Evolutionary conservation across 2,797 vertebrate species (phyloP).

Genomic region (Eleutherodactylus coqui): DNA sequence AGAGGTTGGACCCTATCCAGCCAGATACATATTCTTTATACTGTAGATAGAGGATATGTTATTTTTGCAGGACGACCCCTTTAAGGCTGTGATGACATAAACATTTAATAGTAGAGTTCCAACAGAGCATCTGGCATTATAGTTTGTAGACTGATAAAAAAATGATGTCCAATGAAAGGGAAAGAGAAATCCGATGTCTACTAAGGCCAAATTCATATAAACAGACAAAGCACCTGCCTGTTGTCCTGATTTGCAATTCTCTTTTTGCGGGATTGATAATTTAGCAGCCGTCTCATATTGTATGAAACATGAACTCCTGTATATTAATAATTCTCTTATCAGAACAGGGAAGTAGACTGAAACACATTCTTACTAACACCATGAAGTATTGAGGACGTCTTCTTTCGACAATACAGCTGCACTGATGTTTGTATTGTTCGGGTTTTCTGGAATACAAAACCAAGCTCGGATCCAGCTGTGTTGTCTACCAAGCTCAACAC

Average conservation of each 20-base stretch:
- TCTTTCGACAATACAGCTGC: neutral
- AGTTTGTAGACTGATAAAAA: neutral
- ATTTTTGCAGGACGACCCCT: neutral
- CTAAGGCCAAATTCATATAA: neutral
- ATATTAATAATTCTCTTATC: neutral
- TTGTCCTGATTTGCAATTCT: neutral
- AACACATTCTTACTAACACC: neutral
- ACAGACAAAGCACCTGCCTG: neutral
- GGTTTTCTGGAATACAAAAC: conserved; percentile 4
- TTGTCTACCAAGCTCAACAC: conserved; percentile 15
- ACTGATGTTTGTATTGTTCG: conserved; percentile 3
- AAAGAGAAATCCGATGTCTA: neutral
- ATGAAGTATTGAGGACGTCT: neutral
- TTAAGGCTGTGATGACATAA: neutral
- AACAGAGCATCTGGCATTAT: neutral
- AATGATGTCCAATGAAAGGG: neutral
- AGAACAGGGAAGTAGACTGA: neutral
- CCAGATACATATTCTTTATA: too few relatives aligned
- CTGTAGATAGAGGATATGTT: too few relatives aligned
- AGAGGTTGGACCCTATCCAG: too few relatives aligned
- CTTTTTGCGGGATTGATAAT: neutral
- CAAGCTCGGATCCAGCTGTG: conserved; percentile 25
- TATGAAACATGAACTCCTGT: neutral
- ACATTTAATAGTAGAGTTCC: neutral
- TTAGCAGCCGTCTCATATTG: neutral